A percentile compares a stretch with the other conserved stretches of the same genome.
These are phyloP conservation scores for Oligia fasciuncula DNA, from an alignment of 2,888 invertebrate genomes.

Conservation along the genomic window DNA sequence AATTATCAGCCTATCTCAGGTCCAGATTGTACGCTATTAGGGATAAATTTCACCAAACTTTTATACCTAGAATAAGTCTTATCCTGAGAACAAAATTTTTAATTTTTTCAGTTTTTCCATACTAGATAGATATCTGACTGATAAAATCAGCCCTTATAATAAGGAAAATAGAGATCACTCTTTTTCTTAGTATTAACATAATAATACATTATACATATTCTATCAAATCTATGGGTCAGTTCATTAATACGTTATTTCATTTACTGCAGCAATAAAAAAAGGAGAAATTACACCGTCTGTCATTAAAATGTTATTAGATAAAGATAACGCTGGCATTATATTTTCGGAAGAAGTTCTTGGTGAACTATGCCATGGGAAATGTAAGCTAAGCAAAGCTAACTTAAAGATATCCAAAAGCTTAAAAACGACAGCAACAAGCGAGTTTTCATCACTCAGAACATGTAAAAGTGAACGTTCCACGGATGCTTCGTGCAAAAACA, in stretches of 20 bases:
- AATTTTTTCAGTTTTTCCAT: background rate
- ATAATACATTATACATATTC: background rate
- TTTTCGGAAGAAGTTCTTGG: constrained; percentile 50
- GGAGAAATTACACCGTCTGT: constrained; percentile 54
- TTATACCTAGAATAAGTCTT: background rate
- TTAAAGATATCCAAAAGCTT: constrained; percentile 33
- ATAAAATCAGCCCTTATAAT: no score
- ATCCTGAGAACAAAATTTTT: background rate
- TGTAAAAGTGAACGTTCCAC: constrained; percentile 38
- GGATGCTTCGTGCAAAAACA: background rate
- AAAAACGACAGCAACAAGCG: constrained; percentile 4
- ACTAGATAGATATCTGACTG: background rate
- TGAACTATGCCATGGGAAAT: constrained; percentile 10
- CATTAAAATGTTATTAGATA: constrained; percentile 45
- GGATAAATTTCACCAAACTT: background rate
- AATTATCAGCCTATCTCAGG: background rate
- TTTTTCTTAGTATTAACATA: background rate
- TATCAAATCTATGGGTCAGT: background rate
- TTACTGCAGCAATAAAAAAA: constrained; percentile 49
- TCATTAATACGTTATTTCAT: background rate
- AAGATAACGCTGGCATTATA: constrained; percentile 54
- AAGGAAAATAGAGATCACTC: background rate
- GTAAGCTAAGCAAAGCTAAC: background rate
- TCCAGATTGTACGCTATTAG: background rate
- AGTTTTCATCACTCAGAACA: constrained; percentile 6